Conservation (phyloP, 2,888 invertebrate genomes). For the Malthinus flaveolus region DNA sequence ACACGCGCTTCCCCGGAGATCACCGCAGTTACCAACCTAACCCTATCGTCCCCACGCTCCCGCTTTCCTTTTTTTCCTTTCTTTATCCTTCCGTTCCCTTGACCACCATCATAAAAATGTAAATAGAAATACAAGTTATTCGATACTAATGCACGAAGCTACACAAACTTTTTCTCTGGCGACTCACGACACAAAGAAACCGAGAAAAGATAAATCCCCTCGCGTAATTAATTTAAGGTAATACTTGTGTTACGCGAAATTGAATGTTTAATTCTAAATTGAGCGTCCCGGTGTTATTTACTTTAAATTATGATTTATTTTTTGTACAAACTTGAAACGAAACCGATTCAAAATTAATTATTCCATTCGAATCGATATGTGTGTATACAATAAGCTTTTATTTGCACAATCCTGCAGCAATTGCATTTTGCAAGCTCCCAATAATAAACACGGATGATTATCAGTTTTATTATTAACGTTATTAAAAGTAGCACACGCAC, state of each 20-base stretch:
- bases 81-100: slow-evolving; percentile 4
- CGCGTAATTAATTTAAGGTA: too few relatives aligned
- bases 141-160: neutral
- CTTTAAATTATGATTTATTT: too few relatives aligned
- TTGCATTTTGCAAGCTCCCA: neutral
- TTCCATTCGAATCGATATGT: slow-evolving; percentile 1
- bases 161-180: too few relatives aligned
- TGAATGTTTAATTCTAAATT: too few relatives aligned
- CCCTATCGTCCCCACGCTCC: slow-evolving; percentile 9
- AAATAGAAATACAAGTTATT: slow-evolving; percentile 4
- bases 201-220: too few relatives aligned
- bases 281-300: too few relatives aligned
- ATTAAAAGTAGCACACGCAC: neutral
- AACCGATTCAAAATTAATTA: neutral
- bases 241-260: too few relatives aligned
- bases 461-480: neutral
- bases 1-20: slow-evolving; percentile 38
- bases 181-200: too few relatives aligned
- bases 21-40: slow-evolving; percentile 22
- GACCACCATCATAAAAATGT: slow-evolving; percentile 10
- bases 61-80: slow-evolving; percentile 13
- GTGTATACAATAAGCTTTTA: neutral
- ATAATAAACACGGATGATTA: neutral
- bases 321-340: too few relatives aligned
- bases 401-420: neutral